phyloP scores from a whole-genome alignment of 2,888 invertebrate species.

The Drosophila infuscata region DNA sequence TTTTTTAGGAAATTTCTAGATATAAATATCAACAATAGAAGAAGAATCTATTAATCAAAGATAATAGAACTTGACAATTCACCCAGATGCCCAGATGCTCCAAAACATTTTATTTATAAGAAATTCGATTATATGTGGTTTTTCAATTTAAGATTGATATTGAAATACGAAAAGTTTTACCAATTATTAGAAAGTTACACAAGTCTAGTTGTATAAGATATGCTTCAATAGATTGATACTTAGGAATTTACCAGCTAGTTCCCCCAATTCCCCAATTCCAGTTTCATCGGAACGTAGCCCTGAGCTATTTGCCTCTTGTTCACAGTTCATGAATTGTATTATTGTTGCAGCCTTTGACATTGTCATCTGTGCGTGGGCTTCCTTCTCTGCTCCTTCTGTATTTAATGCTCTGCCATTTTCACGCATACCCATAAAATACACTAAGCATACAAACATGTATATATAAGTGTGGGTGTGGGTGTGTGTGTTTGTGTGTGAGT shows the following conservation, averaged over 20 bases:
- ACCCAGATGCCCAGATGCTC: neutral
- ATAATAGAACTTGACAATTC: neutral
- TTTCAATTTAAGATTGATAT: neutral
- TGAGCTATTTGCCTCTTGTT: constrained; percentile 23
- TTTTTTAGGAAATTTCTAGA: neutral
- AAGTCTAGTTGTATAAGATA: neutral
- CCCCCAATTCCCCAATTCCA: neutral
- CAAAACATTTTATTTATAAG: neutral
- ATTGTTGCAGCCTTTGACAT: constrained; percentile 56
- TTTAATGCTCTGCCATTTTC: constrained; percentile 58
- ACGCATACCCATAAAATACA: constrained; percentile 49
- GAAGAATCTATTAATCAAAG: neutral
- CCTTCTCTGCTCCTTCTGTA: constrained; percentile 33
- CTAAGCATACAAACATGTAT: constrained; percentile 26
- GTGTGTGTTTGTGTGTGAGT: constrained; percentile 26
- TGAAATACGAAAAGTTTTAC: neutral
- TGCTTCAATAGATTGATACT: neutral
- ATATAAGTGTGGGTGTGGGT: neutral
- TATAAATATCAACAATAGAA: neutral
- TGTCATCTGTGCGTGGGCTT: constrained; percentile 11
- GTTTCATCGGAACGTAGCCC: constrained; percentile 29
- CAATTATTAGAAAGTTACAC: neutral
- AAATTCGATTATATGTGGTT: neutral
- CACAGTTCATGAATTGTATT: constrained; percentile 56
- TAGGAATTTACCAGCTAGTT: neutral